Evolutionary conservation across 2,113 vertebrate genomes (phyloP).

Genomic region (Percina caprodes): DNA sequence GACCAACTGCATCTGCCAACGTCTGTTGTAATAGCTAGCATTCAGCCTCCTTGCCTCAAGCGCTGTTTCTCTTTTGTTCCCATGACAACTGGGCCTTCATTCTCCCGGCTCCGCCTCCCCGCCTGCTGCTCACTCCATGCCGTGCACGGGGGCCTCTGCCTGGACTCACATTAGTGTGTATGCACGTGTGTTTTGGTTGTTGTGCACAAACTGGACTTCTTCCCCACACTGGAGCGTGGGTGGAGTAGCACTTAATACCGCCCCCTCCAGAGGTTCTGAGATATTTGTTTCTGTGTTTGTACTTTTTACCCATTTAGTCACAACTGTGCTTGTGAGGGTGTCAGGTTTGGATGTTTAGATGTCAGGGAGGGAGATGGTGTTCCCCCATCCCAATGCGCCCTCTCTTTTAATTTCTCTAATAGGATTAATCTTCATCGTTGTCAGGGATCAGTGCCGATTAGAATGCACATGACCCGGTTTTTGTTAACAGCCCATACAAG

Average conservation of each 20-base stretch:
- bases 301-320: slow-evolving; percentile 25
- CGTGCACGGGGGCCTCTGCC: slow-evolving; percentile 55
- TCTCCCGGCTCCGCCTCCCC: slow-evolving; percentile 65
- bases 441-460: slow-evolving; percentile 70
- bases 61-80: slow-evolving; percentile 77
- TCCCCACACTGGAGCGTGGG: slow-evolving; percentile 39
- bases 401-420: slow-evolving; percentile 72
- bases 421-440: slow-evolving; percentile 76
- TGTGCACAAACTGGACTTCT: slow-evolving; percentile 44
- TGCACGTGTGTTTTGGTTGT: slow-evolving; percentile 46
- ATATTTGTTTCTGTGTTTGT: slow-evolving; percentile 35
- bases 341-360: slow-evolving; percentile 49
- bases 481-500: slow-evolving; percentile 59
- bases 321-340: slow-evolving; percentile 3
- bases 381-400: slow-evolving; percentile 15
- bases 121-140: slow-evolving; percentile 67
- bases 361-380: slow-evolving; percentile 37
- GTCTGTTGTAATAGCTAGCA: slow-evolving; percentile 68
- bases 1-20: slow-evolving; percentile 70
- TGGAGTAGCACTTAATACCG: slow-evolving; percentile 55
- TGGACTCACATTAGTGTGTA: slow-evolving; percentile 43
- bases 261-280: slow-evolving; percentile 45
- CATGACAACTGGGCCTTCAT: slow-evolving; percentile 75
- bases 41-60: slow-evolving; percentile 73
- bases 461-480: slow-evolving; percentile 70